phyloP scores from a whole-genome alignment of 2,888 invertebrate species.

The Reticulitermes lucifugus region DNA sequence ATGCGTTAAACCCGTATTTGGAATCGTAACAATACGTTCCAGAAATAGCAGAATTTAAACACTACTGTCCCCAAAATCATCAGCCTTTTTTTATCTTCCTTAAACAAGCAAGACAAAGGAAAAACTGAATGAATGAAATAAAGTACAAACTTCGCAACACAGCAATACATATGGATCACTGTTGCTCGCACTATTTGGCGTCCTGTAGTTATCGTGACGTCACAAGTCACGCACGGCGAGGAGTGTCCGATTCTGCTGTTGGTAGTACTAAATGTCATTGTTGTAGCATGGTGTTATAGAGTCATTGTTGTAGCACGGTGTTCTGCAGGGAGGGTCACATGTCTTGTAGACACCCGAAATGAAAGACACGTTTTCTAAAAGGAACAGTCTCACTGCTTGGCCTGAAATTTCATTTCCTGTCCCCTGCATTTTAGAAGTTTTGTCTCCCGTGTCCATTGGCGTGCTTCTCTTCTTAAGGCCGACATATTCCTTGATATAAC shows the following conservation, averaged over 20 bases:
- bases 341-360: background rate
- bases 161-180: background rate
- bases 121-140: too few relatives aligned
- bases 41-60: too few relatives aligned
- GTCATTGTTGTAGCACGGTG: background rate
- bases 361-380: too few relatives aligned
- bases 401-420: background rate
- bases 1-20: too few relatives aligned
- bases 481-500: too few relatives aligned
- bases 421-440: background rate
- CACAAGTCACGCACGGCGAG: conserved; percentile 12
- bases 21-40: too few relatives aligned
- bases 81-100: too few relatives aligned
- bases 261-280: background rate
- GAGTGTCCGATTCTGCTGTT: conserved; percentile 19
- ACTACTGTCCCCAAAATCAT: too few relatives aligned
- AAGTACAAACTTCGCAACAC: too few relatives aligned
- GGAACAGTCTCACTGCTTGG: background rate
- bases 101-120: too few relatives aligned
- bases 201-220: conserved; percentile 12
- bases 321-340: conserved; percentile 11
- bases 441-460: too few relatives aligned
- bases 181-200: background rate
- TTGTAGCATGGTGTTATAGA: background rate
- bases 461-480: too few relatives aligned